Percentiles rank a stretch among this genome's conserved stretches.
Conservation (phyloP, 2,797 vertebrate genomes). For the Vireo griseus region DNA sequence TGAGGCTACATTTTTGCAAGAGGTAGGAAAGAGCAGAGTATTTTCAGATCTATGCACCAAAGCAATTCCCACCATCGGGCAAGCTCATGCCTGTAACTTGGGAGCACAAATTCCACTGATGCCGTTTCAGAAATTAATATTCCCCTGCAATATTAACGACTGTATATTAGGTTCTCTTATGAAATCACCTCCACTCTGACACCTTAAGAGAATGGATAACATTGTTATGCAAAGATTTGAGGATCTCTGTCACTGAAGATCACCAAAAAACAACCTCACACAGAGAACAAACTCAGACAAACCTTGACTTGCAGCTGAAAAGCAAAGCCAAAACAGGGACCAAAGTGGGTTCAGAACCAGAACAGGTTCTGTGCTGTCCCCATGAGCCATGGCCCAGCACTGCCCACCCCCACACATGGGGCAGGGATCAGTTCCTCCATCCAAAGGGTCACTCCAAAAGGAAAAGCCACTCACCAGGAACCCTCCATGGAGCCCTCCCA, state of each 20-base stretch:
- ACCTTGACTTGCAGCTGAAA: not conserved
- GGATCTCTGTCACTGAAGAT: not conserved
- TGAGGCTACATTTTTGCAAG: rapidly evolving
- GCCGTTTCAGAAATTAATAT: not conserved
- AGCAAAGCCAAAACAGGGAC: no score
- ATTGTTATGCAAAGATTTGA: not conserved
- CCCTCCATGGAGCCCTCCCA: not conserved
- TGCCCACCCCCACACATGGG: not conserved
- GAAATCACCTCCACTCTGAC: not conserved
- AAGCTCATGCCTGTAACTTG: rapidly evolving
- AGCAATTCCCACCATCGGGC: rapidly evolving
- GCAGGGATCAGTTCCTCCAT: not conserved
- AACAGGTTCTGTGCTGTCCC: not conserved
- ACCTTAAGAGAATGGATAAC: not conserved
- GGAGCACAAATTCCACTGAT: not conserved
- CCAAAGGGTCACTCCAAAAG: not conserved
- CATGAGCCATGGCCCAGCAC: not conserved
- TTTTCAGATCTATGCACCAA: not conserved
- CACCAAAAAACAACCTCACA: not conserved
- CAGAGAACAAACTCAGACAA: not conserved
- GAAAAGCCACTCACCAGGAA: not conserved
- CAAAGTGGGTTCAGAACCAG: not conserved
- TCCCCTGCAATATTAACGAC: not conserved
- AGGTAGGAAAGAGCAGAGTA: rapidly evolving
- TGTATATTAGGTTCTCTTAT: rapidly evolving